Evolutionary conservation across 2,113 vertebrate genomes (phyloP).

Genomic region (Petaurus breviceps): DNA sequence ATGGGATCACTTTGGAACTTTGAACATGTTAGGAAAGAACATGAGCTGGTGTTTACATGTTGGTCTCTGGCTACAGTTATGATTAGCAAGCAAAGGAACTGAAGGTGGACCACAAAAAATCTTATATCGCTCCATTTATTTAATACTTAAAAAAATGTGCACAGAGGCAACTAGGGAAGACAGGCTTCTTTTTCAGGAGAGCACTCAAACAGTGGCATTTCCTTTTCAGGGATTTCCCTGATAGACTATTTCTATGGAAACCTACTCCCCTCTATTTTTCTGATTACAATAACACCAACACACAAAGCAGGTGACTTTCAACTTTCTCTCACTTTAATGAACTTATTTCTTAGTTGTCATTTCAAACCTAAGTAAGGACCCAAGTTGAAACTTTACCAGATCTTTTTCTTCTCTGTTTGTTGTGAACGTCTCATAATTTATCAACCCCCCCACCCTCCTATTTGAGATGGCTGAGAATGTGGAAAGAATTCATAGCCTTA

Average conservation of each 20-base stretch:
- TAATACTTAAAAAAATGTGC: neutral
- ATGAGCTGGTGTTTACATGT: too few species aligned
- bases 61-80: neutral
- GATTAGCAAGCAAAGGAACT: neutral
- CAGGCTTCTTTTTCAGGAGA: neutral
- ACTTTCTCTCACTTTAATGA: neutral
- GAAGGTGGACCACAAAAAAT: neutral
- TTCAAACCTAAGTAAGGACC: neutral
- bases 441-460: neutral
- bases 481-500: neutral
- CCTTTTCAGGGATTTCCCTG: neutral
- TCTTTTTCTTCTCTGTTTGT: neutral
- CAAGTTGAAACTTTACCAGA: neutral
- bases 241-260: neutral
- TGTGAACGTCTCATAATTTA: neutral
- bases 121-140: neutral
- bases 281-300: neutral
- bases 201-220: neutral
- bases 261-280: neutral
- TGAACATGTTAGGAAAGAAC: neutral
- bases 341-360: neutral
- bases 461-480: neutral
- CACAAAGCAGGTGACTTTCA: neutral
- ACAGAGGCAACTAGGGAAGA: neutral
- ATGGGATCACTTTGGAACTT: neutral